These are phyloP conservation scores for Mormyrops attenuatus DNA, from an alignment of 2,797 vertebrate species.

Conservation along the genomic window DNA sequence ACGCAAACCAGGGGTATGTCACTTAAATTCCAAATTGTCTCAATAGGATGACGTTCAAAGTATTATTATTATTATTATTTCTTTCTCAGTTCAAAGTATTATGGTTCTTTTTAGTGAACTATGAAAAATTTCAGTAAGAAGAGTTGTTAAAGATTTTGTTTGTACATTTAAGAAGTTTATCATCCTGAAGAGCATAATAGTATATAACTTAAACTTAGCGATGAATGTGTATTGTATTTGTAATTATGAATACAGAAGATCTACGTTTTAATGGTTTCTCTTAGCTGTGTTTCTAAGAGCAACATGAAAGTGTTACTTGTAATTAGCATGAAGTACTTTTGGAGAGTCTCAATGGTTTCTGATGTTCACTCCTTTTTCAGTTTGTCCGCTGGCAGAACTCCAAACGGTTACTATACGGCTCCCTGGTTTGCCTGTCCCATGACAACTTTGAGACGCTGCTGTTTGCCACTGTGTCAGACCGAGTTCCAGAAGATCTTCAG, in stretches of 20 bases:
- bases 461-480: constrained; percentile 81
- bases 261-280: not conserved
- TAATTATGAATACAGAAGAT: not conserved
- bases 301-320: constrained; percentile 4
- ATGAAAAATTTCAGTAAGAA: not conserved
- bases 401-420: constrained; percentile 83
- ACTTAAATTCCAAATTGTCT: not conserved
- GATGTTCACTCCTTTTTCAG: constrained; percentile 39
- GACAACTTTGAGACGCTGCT: constrained; percentile 84
- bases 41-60: not conserved
- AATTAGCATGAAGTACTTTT: not conserved
- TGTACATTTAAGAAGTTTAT: not conserved
- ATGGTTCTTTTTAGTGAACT: not conserved
- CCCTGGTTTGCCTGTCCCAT: constrained; percentile 83
- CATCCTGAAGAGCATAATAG: not conserved
- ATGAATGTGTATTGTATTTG: not conserved
- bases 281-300: not conserved
- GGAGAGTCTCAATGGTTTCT: not conserved
- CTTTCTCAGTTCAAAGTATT: not conserved
- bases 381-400: constrained; percentile 88
- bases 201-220: not conserved
- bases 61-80: not conserved
- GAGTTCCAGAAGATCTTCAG: constrained; percentile 59
- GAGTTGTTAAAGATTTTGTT: not conserved
- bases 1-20: not conserved